Percentiles rank a stretch among this genome's conserved stretches.
These are phyloP conservation scores for Gastrophysa polygoni DNA, from an alignment of 2,888 invertebrate genomes.

Conservation along the genomic window DNA sequence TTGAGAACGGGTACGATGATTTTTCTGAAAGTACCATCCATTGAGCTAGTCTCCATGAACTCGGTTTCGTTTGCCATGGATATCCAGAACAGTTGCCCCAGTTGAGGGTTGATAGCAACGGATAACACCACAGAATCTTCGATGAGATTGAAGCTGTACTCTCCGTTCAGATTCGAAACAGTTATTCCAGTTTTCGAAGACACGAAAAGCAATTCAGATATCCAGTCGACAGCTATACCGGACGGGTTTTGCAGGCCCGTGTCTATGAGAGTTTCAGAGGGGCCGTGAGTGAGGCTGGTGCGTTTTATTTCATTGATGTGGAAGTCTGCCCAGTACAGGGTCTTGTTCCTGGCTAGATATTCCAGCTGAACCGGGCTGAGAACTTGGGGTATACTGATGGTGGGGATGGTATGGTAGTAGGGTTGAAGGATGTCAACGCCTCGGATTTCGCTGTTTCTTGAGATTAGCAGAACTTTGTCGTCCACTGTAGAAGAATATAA, in stretches of 20 bases:
- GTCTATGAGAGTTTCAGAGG: constrained; percentile 75
- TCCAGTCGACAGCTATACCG: constrained; percentile 85
- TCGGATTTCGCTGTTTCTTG: constrained; percentile 76
- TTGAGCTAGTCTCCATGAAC: constrained; percentile 65
- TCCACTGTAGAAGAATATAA: constrained; percentile 62
- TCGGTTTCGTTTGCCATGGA: constrained; percentile 38
- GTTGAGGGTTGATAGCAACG: constrained; percentile 72
- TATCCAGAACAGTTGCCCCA: constrained; percentile 65
- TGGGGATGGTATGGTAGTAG: constrained; percentile 79
- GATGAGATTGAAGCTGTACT: constrained; percentile 63
- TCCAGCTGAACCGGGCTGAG: constrained; percentile 74
- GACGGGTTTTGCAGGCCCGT: constrained; percentile 68
- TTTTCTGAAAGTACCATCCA: constrained; percentile 67
- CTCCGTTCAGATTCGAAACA: constrained; percentile 74
- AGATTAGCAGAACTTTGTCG: constrained; percentile 79
- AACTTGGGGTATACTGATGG: constrained; percentile 75
- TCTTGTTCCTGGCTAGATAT: constrained; percentile 68
- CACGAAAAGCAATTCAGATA: constrained; percentile 77
- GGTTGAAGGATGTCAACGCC: constrained; percentile 82
- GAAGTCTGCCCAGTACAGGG: constrained; percentile 80
- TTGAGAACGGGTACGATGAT: constrained; percentile 46
- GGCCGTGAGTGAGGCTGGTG: constrained; percentile 70
- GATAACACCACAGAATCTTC: constrained; percentile 64
- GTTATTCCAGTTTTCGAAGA: constrained; percentile 68
- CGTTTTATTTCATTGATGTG: constrained; percentile 77